These are phyloP conservation scores for Etheostoma perlongum DNA, from an alignment of 2,797 vertebrate species.

Conservation along the genomic window DNA sequence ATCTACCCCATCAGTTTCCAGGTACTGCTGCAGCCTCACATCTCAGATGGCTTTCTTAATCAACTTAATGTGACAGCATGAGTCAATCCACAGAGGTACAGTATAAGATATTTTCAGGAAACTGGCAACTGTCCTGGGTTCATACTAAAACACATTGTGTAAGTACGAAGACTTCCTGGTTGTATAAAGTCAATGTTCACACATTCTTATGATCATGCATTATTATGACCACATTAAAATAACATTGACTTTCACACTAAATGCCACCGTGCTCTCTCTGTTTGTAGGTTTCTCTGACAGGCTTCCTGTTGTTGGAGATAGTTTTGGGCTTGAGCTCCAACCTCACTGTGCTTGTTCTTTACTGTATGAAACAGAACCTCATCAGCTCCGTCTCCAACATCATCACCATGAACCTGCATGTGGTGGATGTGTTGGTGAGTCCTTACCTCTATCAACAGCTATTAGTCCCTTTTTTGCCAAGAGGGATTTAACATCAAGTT, in stretches of 20 bases:
- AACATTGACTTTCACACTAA: neutral
- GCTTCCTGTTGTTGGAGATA: slow-evolving; percentile 95
- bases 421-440: slow-evolving; percentile 96
- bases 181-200: neutral
- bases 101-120: neutral
- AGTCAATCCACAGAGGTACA: neutral
- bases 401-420: slow-evolving; percentile 97
- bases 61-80: neutral
- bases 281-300: slow-evolving; percentile 91
- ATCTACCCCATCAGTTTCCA: slow-evolving; percentile 94
- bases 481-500: neutral
- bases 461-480: neutral
- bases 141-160: neutral
- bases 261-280: neutral
- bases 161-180: neutral
- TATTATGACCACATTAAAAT: neutral
- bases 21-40: slow-evolving; percentile 72
- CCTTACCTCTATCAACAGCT: neutral
- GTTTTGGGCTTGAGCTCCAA: slow-evolving; percentile 96
- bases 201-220: neutral
- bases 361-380: slow-evolving; percentile 98
- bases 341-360: slow-evolving; percentile 94
- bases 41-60: neutral
- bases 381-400: slow-evolving; percentile 98
- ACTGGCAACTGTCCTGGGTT: neutral